phyloP scores from a whole-genome alignment of 2,888 invertebrate species.

The Dorcus parallelipipedus region DNA sequence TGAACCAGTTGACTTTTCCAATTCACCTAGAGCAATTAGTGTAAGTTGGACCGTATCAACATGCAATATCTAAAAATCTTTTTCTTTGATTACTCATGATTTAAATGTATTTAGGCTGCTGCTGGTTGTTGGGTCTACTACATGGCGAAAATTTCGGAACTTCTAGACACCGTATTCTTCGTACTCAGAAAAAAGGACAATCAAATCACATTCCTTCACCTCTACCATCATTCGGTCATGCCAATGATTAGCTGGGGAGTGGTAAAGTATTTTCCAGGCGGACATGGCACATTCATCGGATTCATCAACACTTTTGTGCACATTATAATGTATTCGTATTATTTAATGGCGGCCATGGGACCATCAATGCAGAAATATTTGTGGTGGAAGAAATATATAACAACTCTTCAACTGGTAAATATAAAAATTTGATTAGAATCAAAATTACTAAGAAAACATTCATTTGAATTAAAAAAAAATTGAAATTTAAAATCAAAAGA shows the following conservation, averaged over 20 bases:
- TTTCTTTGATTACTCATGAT: constrained; percentile 53
- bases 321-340: constrained; percentile 79
- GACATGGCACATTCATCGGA: constrained; percentile 68
- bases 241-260: constrained; percentile 91
- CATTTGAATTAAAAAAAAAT: no score
- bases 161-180: constrained; percentile 86
- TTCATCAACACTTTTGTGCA: constrained; percentile 75
- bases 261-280: constrained; percentile 51
- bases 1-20: constrained; percentile 85
- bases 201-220: constrained; percentile 86
- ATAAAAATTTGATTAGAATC: neutral
- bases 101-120: constrained; percentile 51
- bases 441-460: no score
- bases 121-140: constrained; percentile 76
- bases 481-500: no score
- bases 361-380: constrained; percentile 66
- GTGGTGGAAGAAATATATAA: constrained; percentile 85
- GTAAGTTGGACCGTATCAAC: constrained; percentile 52
- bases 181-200: constrained; percentile 86
- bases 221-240: constrained; percentile 95
- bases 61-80: no score
- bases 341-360: constrained; percentile 72
- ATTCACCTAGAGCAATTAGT: constrained; percentile 70
- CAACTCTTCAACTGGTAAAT: constrained; percentile 71
- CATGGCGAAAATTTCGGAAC: constrained; percentile 72